These are phyloP conservation scores for Lichenostomus cassidix DNA, from an alignment of 2,113 vertebrate species.

Conservation along the genomic window DNA sequence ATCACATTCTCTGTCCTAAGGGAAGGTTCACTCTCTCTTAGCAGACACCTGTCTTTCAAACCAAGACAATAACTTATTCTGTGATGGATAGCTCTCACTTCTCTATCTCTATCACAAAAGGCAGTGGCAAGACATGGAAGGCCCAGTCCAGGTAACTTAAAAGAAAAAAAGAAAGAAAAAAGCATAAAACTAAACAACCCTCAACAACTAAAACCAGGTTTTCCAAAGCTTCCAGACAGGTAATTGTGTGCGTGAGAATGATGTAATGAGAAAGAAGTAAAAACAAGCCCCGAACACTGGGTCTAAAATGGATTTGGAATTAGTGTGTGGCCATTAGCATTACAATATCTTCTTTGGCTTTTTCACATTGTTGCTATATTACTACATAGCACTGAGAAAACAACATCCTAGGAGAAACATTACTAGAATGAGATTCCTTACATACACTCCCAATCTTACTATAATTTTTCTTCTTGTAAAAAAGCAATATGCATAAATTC, in stretches of 20 bases:
- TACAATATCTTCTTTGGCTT: background rate
- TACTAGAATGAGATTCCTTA: background rate
- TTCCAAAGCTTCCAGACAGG: background rate
- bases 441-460: background rate
- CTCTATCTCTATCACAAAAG: background rate
- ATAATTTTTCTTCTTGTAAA: background rate
- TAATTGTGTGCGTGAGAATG: background rate
- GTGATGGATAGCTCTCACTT: background rate
- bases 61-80: background rate
- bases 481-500: background rate
- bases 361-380: background rate
- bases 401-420: background rate
- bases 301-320: background rate
- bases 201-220: background rate
- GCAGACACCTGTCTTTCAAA: too few relatives aligned
- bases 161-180: background rate
- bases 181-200: rapidly evolving
- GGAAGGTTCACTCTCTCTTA: too few relatives aligned
- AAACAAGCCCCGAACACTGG: background rate
- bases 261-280: background rate
- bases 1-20: too few relatives aligned
- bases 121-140: background rate
- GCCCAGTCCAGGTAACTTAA: background rate
- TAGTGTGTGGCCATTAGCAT: background rate
- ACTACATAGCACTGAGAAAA: background rate